A percentile compares a stretch with the other conserved stretches of the same genome.
Evolutionary conservation across 2,888 invertebrate genomes (phyloP).

Genomic region (Chrysotoxum bicinctum): DNA sequence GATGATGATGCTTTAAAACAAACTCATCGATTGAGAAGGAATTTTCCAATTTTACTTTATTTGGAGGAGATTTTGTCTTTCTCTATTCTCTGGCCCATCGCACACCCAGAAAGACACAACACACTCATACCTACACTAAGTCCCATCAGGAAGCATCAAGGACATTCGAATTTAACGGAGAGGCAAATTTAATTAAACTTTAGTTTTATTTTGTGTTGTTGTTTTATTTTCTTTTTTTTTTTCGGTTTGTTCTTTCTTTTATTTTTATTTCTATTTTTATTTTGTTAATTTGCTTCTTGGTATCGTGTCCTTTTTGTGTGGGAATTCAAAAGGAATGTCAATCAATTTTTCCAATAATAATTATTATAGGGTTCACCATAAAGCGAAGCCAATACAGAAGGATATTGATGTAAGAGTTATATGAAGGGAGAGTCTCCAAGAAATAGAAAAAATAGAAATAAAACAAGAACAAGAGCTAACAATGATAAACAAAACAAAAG

Average conservation of each 20-base stretch:
- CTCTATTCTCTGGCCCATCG: background rate
- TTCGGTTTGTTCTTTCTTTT: conserved; percentile 14
- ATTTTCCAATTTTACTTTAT: conserved; percentile 65
- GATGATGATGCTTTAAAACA: conserved; percentile 65
- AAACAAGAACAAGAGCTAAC: conserved; percentile 16
- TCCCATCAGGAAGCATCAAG: conserved; percentile 17
- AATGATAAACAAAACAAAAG: conserved; percentile 38
- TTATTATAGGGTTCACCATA: conserved; percentile 55
- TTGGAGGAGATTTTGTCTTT: background rate
- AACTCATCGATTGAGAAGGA: conserved; percentile 67
- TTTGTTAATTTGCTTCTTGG: background rate
- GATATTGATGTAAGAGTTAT: conserved; percentile 45
- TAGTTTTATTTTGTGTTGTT: conserved; percentile 26
- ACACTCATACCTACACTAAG: background rate
- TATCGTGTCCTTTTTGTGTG: conserved; percentile 17
- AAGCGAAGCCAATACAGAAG: conserved; percentile 57
- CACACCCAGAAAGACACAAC: background rate
- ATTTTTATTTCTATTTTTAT: conserved; percentile 8
- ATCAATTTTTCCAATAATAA: conserved; percentile 69
- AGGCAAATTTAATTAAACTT: conserved; percentile 71
- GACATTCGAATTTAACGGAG: conserved; percentile 63
- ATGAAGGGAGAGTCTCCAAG: background rate
- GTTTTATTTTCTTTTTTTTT: background rate
- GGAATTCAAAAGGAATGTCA: conserved; percentile 63
- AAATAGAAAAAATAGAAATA: background rate